A percentile compares a stretch with the other conserved stretches of the same genome.
phyloP scores from a whole-genome alignment of 2,113 vertebrate species.

The Macaca nemestrina region DNA sequence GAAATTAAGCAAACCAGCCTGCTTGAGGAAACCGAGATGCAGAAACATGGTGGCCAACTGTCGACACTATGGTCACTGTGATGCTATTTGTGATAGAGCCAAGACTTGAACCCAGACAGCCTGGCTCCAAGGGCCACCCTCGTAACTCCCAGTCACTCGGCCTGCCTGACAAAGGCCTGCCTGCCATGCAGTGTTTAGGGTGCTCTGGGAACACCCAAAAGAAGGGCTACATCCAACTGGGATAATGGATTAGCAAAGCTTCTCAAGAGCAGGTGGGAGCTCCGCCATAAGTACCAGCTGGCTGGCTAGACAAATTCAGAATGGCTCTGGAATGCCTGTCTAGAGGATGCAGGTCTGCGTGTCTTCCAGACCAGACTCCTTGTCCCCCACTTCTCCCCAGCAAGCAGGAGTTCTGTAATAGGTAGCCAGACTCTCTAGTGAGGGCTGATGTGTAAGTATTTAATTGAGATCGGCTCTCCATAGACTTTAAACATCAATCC shows the following conservation, averaged over 20 bases:
- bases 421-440: neutral
- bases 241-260: neutral
- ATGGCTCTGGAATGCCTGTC: neutral
- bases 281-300: neutral
- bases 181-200: neutral
- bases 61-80: fast-evolving
- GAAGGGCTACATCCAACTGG: neutral
- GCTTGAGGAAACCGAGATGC: neutral
- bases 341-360: neutral
- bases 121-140: neutral
- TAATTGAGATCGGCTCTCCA: neutral
- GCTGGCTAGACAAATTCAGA: neutral
- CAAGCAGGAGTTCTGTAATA: neutral
- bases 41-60: neutral
- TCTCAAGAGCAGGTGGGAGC: neutral
- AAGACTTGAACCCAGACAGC: neutral
- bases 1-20: neutral
- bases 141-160: fast-evolving
- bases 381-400: neutral
- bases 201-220: neutral
- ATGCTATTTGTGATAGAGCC: neutral
- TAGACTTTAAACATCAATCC: neutral
- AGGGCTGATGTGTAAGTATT: neutral
- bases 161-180: neutral
- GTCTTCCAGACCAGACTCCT: neutral